Percentiles rank a stretch among this genome's conserved stretches.
Conservation (phyloP, 2,797 vertebrate genomes). For the Sphaeramia orbicularis region DNA sequence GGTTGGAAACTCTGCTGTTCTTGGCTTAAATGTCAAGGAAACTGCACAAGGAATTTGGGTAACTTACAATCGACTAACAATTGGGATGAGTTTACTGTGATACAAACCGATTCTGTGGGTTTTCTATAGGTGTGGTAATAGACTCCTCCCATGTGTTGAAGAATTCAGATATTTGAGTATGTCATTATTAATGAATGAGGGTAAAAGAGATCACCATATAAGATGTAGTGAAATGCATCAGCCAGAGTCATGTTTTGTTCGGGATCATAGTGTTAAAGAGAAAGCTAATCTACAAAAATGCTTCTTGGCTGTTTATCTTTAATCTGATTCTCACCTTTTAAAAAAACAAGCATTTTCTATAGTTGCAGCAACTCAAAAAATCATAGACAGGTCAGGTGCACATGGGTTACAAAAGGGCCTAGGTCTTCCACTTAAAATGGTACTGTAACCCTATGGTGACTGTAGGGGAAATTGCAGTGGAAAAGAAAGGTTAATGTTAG, state of each 20-base stretch:
- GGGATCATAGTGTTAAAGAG: not conserved
- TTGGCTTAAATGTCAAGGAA: constrained; percentile 10
- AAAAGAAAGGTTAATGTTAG: constrained; percentile 7
- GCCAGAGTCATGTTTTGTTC: not conserved
- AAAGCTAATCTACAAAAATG: not conserved
- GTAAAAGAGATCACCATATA: not conserved
- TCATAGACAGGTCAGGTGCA: too few relatives aligned
- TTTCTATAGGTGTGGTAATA: not conserved
- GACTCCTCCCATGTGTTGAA: not conserved
- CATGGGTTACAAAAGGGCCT: constrained; percentile 40
- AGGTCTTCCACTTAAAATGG: constrained; percentile 38
- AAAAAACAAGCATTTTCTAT: too few relatives aligned
- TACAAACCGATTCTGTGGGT: not conserved
- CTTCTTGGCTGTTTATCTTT: not conserved
- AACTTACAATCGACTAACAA: not conserved
- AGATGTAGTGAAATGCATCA: not conserved
- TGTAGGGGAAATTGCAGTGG: constrained; percentile 17
- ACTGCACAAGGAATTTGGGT: not conserved
- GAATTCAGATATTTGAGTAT: constrained; percentile 11
- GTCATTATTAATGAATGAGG: constrained; percentile 18
- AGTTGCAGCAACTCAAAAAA: not conserved
- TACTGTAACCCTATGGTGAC: too few relatives aligned
- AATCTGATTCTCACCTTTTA: not conserved
- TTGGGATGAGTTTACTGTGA: not conserved
- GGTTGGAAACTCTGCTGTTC: constrained; percentile 12